Evolutionary conservation across 2,113 vertebrate genomes (phyloP).

Genomic region (Thryonomys swinderianus): DNA sequence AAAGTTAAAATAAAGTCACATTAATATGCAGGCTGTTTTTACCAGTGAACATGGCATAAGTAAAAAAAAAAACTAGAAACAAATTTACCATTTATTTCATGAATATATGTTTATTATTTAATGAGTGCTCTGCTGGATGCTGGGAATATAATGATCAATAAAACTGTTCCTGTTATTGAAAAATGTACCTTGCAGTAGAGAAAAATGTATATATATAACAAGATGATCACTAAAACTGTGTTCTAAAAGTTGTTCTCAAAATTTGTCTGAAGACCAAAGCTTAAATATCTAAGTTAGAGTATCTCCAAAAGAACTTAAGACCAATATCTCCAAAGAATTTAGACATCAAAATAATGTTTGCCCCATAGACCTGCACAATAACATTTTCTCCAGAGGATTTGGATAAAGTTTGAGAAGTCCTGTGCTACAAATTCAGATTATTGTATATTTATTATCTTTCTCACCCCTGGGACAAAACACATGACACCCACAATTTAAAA

Average conservation of each 20-base stretch:
- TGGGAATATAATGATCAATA: background rate
- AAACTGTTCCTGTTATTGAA: background rate
- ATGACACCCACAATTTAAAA: background rate
- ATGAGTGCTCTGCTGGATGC: background rate
- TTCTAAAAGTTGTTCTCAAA: background rate
- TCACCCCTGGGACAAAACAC: background rate
- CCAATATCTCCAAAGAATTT: background rate
- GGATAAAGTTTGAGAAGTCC: background rate
- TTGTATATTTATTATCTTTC: background rate
- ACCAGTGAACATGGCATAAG: background rate
- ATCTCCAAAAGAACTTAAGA: too few relatives aligned
- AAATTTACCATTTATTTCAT: background rate
- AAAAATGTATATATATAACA: constrained; percentile 24
- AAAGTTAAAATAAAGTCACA: constrained; percentile 35
- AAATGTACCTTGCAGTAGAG: background rate
- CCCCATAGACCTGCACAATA: background rate
- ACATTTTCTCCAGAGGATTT: background rate
- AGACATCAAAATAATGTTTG: background rate
- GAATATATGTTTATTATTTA: background rate
- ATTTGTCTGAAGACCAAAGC: background rate
- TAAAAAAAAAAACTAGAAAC: constrained; percentile 16
- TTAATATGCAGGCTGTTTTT: background rate
- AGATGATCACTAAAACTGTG: background rate
- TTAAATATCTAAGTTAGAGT: too few relatives aligned
- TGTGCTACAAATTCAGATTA: background rate